phyloP scores from a whole-genome alignment of 2,888 invertebrate genomes.

The Itoplectis maculator region DNA sequence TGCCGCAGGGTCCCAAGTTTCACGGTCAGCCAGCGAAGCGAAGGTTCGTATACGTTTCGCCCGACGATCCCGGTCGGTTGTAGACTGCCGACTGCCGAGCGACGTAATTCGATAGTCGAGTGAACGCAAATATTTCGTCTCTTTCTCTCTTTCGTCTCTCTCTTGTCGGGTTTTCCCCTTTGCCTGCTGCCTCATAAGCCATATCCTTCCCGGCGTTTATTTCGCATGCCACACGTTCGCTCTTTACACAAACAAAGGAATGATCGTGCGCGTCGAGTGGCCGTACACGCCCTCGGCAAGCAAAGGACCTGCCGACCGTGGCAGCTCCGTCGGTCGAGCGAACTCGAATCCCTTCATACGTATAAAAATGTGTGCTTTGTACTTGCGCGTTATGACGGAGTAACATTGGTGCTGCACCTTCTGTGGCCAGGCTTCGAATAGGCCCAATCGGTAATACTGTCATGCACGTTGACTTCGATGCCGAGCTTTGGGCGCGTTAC shows the following conservation, averaged over 20 bases:
- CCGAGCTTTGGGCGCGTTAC: conserved; percentile 26
- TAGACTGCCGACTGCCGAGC: conserved; percentile 65
- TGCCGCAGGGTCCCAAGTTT: conserved; percentile 28
- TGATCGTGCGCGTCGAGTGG: conserved; percentile 69
- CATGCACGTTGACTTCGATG: conserved; percentile 6
- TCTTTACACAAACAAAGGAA: conserved; percentile 79
- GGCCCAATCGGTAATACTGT: conserved; percentile 49
- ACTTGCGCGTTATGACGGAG: conserved; percentile 63
- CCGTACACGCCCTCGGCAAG: conserved; percentile 78
- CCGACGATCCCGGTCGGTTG: conserved; percentile 7
- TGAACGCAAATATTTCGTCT: conserved; percentile 71
- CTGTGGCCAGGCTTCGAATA: conserved; percentile 63
- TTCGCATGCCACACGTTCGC: conserved; percentile 56
- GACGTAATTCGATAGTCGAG: conserved; percentile 80
- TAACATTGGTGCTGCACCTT: conserved; percentile 24
- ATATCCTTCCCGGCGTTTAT: conserved; percentile 52
- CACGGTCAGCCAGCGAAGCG: conserved; percentile 34
- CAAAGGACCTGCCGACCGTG: conserved; percentile 64
- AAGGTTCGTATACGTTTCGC: conserved; percentile 18
- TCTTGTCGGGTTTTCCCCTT: conserved; percentile 36
- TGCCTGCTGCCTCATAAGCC: conserved; percentile 28
- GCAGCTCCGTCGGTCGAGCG: conserved; percentile 25
- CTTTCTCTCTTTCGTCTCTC: conserved; percentile 37
- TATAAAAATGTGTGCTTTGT: conserved; percentile 47
- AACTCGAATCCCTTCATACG: conserved; percentile 31